Conservation (phyloP, 92 coral and sea anemone species). For the Actinernus sp. region DNA sequence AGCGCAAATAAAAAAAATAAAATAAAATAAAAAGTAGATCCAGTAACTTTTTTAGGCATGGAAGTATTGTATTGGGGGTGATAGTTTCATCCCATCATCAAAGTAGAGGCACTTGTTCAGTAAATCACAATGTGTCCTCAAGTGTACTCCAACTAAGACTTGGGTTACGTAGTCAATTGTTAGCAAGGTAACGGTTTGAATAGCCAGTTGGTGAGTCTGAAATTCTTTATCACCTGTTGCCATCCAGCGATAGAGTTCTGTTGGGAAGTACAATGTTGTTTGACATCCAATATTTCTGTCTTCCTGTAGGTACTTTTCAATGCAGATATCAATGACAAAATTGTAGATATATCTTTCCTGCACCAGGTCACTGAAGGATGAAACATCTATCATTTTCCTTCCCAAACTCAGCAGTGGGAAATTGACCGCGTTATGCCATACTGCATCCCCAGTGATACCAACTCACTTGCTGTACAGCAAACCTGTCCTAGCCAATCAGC, state of each 20-base stretch:
- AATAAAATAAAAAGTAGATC: too few relatives aligned
- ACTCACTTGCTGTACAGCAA: background rate
- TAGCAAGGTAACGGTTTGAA: too few relatives aligned
- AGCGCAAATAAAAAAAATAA: too few relatives aligned
- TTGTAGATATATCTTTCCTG: slow-evolving; percentile 54
- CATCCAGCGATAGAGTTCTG: slow-evolving; percentile 49
- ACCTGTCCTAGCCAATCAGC: slow-evolving; percentile 15
- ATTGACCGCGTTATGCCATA: slow-evolving; percentile 65
- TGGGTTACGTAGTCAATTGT: too few relatives aligned
- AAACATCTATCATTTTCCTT: too few relatives aligned
- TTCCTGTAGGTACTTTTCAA: background rate
- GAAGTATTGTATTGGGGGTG: slow-evolving; percentile 13
- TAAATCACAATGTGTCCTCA: slow-evolving; percentile 41
- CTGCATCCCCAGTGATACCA: slow-evolving; percentile 1
- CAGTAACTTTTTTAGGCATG: slow-evolving; percentile 12
- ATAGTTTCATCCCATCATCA: slow-evolving; percentile 54
- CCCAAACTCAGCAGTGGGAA: too few relatives aligned
- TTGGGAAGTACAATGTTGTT: too few relatives aligned
- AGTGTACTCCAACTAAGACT: slow-evolving; percentile 35
- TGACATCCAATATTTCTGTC: slow-evolving; percentile 8
- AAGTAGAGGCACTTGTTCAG: too few relatives aligned
- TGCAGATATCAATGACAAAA: too few relatives aligned
- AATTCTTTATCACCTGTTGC: slow-evolving; percentile 18
- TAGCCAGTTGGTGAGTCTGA: background rate
- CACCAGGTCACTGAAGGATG: slow-evolving; percentile 25